Conservation (phyloP, 2,888 invertebrate genomes). For the Sinhomidia bicolor region DNA sequence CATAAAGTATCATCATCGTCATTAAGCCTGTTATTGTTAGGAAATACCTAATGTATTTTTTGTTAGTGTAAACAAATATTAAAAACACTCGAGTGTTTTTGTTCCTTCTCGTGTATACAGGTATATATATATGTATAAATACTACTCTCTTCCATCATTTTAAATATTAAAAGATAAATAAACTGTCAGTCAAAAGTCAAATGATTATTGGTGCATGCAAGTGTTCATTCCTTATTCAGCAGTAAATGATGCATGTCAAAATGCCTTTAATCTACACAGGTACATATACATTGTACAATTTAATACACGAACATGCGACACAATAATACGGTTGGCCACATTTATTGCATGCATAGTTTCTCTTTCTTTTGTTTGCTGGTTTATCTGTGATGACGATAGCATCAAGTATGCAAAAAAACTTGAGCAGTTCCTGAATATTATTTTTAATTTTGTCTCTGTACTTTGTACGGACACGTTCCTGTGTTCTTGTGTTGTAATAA, state of each 20-base stretch:
- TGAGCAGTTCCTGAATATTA: neutral
- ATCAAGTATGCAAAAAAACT: neutral
- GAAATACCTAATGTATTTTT: neutral
- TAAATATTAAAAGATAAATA: neutral
- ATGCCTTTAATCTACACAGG: neutral
- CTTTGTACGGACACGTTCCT: conserved; percentile 9
- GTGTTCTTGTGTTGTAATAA: neutral
- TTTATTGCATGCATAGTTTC: no score
- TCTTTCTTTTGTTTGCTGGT: neutral
- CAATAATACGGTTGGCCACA: no score
- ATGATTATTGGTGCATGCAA: conserved; percentile 11
- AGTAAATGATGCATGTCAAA: conserved; percentile 1
- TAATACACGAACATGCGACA: no score
- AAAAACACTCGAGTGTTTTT: conserved; percentile 14
- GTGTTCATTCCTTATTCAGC: no score
- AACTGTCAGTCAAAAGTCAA: conserved; percentile 55
- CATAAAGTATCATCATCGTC: neutral
- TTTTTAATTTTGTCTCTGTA: neutral
- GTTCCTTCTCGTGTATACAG: neutral
- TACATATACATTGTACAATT: no score
- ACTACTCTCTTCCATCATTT: neutral
- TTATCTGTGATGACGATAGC: neutral
- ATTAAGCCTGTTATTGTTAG: neutral
- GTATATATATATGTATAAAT: neutral
- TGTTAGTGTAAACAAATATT: neutral